These are phyloP conservation scores for Oscarella lobularis DNA, from an alignment of 37 sponge, comb jelly and placozoan species.

Conservation along the genomic window DNA sequence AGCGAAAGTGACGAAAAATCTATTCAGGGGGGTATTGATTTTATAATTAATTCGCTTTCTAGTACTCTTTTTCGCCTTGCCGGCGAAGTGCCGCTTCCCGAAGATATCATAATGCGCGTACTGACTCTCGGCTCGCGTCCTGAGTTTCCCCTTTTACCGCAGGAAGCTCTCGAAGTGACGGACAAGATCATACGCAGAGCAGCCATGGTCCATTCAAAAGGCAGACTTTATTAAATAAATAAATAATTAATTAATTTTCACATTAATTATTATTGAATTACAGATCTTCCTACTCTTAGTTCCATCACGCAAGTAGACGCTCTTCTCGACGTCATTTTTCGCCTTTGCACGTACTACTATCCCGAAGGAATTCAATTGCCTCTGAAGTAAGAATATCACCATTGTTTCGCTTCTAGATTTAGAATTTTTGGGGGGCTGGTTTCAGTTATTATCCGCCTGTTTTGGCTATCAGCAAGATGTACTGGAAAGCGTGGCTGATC, in stretches of 20 bases:
- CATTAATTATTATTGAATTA: neutral
- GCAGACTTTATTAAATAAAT: conserved; percentile 14
- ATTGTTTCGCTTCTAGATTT: too few relatives aligned
- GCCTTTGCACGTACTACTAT: conserved; percentile 47
- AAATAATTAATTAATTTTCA: conserved; percentile 15
- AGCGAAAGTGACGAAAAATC: conserved; percentile 33
- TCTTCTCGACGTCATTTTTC: conserved; percentile 59
- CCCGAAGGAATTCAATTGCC: conserved; percentile 62
- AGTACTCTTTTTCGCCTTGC: conserved; percentile 57
- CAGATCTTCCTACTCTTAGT: conserved; percentile 23
- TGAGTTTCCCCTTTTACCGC: conserved; percentile 71
- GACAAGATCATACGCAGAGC: conserved; percentile 81
- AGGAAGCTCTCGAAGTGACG: conserved; percentile 75
- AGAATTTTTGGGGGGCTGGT: too few relatives aligned
- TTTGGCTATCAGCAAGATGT: conserved; percentile 74
- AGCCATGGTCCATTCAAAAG: conserved; percentile 62
- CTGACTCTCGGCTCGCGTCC: conserved; percentile 60
- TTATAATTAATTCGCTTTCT: too few relatives aligned
- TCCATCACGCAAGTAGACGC: conserved; percentile 43
- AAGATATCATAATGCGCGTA: conserved; percentile 80
- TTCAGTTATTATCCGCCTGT: conserved; percentile 29
- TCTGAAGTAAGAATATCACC: conserved; percentile 49
- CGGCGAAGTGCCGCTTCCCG: conserved; percentile 57
- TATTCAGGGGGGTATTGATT: too few relatives aligned
- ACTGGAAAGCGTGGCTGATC: conserved; percentile 93